Evolutionary conservation across 2,888 invertebrate genomes (phyloP).

Genomic region (Polymixis flavicincta): DNA sequence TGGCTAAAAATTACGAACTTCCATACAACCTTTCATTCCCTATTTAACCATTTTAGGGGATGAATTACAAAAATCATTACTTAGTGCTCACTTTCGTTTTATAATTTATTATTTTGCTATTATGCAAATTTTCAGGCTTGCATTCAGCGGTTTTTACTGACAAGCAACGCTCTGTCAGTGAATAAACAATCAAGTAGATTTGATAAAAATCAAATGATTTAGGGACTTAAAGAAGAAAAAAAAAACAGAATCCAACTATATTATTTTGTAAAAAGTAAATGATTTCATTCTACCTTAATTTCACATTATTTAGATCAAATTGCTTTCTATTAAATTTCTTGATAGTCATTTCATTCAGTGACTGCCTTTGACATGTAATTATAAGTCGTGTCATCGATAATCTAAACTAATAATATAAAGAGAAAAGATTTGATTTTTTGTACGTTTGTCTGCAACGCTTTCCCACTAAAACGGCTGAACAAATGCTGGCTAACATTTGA

Average conservation of each 20-base stretch:
- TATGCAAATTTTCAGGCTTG: background rate
- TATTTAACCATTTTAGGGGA: background rate
- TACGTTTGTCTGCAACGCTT: no score
- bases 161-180: background rate
- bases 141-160: background rate
- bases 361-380: constrained; percentile 42
- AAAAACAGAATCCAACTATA: background rate
- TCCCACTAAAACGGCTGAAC: no score
- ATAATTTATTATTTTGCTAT: background rate
- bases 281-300: background rate
- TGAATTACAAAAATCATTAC: background rate
- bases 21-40: background rate
- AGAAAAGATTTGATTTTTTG: no score
- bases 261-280: background rate
- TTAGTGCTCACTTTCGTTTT: background rate
- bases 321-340: constrained; percentile 2
- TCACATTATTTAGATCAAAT: constrained; percentile 11
- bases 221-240: background rate
- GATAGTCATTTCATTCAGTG: background rate
- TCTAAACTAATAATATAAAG: background rate
- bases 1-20: no score
- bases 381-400: constrained; percentile 9
- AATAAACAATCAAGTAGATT: background rate
- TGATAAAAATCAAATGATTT: background rate
- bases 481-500: no score